phyloP scores from a whole-genome alignment of 2,888 invertebrate genomes.

The Ophioninae sp. region DNA sequence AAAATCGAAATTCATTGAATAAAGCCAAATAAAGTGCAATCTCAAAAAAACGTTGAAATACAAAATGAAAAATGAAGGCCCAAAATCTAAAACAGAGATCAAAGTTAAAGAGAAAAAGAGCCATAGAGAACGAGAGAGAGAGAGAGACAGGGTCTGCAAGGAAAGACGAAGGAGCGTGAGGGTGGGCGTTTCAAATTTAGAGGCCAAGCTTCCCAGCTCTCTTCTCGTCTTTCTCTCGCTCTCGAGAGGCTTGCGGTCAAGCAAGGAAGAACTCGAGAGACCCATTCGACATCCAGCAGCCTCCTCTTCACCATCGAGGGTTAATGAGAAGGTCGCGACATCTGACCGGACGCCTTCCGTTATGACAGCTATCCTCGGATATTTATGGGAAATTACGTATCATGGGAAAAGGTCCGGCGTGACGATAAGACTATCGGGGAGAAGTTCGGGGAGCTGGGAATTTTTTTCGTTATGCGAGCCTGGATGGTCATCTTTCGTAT shows the following conservation, averaged over 20 bases:
- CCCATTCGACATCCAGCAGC: conserved; percentile 58
- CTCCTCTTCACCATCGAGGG: conserved; percentile 66
- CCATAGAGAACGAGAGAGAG: conserved; percentile 46
- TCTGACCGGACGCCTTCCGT: conserved; percentile 76
- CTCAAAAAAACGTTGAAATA: no score
- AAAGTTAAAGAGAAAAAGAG: conserved; percentile 21
- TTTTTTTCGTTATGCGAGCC: conserved; percentile 24
- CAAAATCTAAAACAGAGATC: no score
- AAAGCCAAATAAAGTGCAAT: no score
- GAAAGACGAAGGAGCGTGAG: conserved; percentile 65
- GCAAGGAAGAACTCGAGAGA: conserved; percentile 62
- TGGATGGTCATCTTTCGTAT: not conserved
- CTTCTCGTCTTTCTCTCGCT: conserved; percentile 66
- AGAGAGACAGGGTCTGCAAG: conserved; percentile 26
- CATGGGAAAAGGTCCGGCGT: conserved; percentile 70
- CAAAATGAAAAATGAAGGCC: no score
- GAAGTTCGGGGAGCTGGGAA: conserved; percentile 30
- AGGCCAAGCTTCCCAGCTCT: conserved; percentile 62
- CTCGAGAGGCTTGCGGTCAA: conserved; percentile 77
- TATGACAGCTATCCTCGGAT: conserved; percentile 75
- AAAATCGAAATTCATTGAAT: no score
- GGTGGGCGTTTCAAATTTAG: conserved; percentile 77
- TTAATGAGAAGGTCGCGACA: conserved; percentile 78
- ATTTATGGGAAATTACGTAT: conserved; percentile 76
- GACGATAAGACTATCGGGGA: conserved; percentile 29